phyloP scores from a whole-genome alignment of 2,888 invertebrate species.

The Girardia tigrina region DNA sequence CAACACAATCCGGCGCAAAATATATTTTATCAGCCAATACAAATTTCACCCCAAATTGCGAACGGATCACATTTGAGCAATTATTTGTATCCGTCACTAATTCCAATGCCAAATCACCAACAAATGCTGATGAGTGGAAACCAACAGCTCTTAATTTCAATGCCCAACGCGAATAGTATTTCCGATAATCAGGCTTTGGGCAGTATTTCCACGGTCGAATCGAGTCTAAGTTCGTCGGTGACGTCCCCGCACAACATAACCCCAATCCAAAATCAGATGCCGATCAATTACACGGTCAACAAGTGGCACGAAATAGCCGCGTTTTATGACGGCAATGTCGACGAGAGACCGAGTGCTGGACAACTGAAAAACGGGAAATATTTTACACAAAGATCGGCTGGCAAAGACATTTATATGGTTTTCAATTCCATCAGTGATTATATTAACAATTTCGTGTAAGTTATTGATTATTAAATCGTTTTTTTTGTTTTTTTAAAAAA shows the following conservation, averaged over 20 bases:
- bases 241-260: neutral
- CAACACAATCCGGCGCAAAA: conserved; percentile 1
- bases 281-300: neutral
- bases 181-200: neutral
- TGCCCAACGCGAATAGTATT: neutral
- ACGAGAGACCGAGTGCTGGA: neutral
- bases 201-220: neutral
- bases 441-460: conserved; percentile 9
- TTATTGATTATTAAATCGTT: neutral
- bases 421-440: conserved; percentile 23
- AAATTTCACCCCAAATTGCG: conserved; percentile 9
- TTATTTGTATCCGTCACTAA: neutral
- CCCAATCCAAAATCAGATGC: neutral
- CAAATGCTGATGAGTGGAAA: conserved; percentile 14
- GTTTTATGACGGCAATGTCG: neutral
- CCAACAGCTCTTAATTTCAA: neutral
- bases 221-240: neutral
- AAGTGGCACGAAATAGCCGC: neutral
- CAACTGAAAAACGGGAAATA: conserved; percentile 1
- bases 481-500: neutral
- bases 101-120: neutral
- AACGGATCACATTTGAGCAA: neutral
- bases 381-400: neutral
- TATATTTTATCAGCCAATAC: conserved; percentile 18
- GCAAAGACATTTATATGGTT: neutral